Percentiles rank a stretch among this genome's conserved stretches.
phyloP scores from a whole-genome alignment of 92 coral and sea anemone species.

The Plumapathes pennacea region DNA sequence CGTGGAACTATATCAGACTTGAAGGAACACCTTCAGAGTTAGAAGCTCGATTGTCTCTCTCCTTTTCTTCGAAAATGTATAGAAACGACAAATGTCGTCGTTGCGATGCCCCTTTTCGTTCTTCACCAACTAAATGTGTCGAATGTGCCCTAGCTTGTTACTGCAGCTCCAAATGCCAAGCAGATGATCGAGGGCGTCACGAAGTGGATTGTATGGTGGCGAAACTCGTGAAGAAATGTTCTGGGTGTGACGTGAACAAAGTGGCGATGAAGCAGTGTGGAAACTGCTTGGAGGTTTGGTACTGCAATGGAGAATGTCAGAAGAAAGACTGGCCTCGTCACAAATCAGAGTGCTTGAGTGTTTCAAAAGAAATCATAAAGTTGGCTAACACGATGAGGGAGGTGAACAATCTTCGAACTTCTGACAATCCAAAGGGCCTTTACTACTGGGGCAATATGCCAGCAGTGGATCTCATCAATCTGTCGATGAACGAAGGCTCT shows the following conservation, averaged over 20 bases:
- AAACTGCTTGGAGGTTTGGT: slow-evolving; percentile 40
- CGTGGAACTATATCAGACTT: too few species aligned
- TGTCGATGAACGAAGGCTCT: slow-evolving; percentile 62
- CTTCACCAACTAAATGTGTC: slow-evolving; percentile 1
- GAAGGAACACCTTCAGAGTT: too few species aligned
- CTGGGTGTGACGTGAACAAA: slow-evolving; percentile 12
- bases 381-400: not conserved
- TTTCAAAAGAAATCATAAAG: slow-evolving; percentile 4
- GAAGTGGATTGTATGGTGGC: slow-evolving; percentile 43
- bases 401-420: not conserved
- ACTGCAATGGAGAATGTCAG: slow-evolving; percentile 57
- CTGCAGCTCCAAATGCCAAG: slow-evolving; percentile 51
- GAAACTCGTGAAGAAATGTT: slow-evolving; percentile 20
- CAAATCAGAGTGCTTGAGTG: slow-evolving; percentile 37
- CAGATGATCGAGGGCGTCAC: slow-evolving; percentile 57
- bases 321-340: slow-evolving; percentile 39
- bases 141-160: slow-evolving; percentile 41
- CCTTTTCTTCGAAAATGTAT: slow-evolving; percentile 22
- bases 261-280: slow-evolving; percentile 26
- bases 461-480: slow-evolving; percentile 62
- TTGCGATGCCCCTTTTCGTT: slow-evolving; percentile 7
- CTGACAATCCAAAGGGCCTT: not conserved
- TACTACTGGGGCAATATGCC: slow-evolving; percentile 82
- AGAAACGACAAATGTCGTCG: slow-evolving; percentile 21
- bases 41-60: too few species aligned